Base-by-base conservation (phyloP, 1,140 invertebrate genomes). In the Drosophila watanabei region DNA sequence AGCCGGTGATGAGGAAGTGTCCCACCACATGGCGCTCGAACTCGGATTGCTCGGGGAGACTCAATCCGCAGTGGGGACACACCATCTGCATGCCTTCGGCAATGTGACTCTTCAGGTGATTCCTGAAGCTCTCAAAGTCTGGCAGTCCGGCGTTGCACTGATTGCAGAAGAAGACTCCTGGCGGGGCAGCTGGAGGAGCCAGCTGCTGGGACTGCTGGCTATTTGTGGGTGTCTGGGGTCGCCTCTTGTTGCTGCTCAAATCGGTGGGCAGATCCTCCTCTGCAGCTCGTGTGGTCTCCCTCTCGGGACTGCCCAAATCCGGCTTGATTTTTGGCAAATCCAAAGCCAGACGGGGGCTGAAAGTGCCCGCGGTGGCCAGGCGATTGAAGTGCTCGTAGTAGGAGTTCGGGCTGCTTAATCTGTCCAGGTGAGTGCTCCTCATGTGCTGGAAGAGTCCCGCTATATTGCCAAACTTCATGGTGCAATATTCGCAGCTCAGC, bases 61-160 rank as follows among this genome's bases (percentile, higher is more conserved):
- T 95, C 11, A 96, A 94, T 0, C 96, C 96, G 93, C 98, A 98
- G 75, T 98, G 96, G 0, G 96, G 95, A 90, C 98, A 98, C 1
- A 93, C 91, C 51, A 94, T 84, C 39, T 94, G 93, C 32, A 93
- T 85, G 88, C 93, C 68, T 86, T 94, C 76, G 91, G 93, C 83
- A 2, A 98, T 93, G 85, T 98, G 97, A 1, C 95, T 95, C 81
- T 97, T 97, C 37, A 98, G 94, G 93, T 99, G 98, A n/a, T 95
- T 95, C 20, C 97, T 95, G 86, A 98, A 99, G 11, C 97, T 97
- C 91, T 98, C 97, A 62, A 98, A 97, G 92, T 98, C 97, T 13
- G 97, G 96, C 33, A 98, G 94, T 4, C 96, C 97, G 0, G 97
- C 97, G 79, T 97, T 97, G 84, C 98, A 98, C 86, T 98, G 97